Base-by-base conservation (phyloP, 2,113 vertebrate species). In the Sinocyclocheilus grahami region DNA sequence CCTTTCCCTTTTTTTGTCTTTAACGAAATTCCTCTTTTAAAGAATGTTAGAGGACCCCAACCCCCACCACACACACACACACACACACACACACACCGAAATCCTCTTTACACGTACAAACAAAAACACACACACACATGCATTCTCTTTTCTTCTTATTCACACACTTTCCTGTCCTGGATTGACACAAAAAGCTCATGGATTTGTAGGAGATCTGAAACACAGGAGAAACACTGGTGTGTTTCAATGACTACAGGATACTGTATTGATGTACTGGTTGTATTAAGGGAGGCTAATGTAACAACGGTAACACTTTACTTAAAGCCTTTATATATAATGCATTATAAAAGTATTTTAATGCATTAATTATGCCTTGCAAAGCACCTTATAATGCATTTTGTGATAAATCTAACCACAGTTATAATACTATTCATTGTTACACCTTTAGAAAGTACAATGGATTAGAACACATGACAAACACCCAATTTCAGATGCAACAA, bases 11-110 rank as follows among this genome's bases (percentile, higher is more conserved):
- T 93, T 33, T 94, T 93, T 93, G 92, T 94, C 93, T 93, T 94
- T 93, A 92, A 94, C 93, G 89, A 93, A 94, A 94, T 94, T 93
- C 92, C 91, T 93, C 86, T 92, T 93, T 93, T 90, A 91, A 94
- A 93, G 90, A 93, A 93, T 92, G 91, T 90, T 89, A 6, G 88
- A 88, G 91, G 90, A 92, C 85, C 88, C 76, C 86, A 85, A 89
- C 86, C 85, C 89, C 87, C 79, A 77, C 87, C 88, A 86, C 88
- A 86, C 89, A 80, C 89, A 87, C 30, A 30, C 30, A 30, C n/a
- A n/a, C 30, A 30, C 88, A 85, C 84, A 72, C 2, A 8, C 88
- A 85, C 82, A 63, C 86, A 72, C 86, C 22, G 37, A 71, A 80
- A 60, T 30, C 22, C 51, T 7, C 51, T 53, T 81, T 72, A 69